Conservation (phyloP, 1,140 invertebrate species). For the Temnothorax curvispinosus region DNA sequence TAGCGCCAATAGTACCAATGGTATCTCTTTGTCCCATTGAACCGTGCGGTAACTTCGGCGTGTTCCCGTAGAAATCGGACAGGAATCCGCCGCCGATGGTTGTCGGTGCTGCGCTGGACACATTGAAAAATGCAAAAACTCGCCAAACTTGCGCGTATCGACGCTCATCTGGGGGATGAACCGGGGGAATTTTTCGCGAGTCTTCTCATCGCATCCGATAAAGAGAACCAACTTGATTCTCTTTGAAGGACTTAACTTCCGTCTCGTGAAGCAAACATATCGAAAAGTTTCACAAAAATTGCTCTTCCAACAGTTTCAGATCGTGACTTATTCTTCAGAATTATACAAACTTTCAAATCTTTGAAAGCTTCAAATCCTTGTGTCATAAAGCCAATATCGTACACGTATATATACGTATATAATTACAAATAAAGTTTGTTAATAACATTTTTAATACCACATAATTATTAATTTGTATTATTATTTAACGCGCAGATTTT, state of each 20-base stretch:
- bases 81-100: neutral
- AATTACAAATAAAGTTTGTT: slow-evolving; percentile 28
- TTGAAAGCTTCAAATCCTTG: neutral
- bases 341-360: neutral
- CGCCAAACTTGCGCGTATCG: slow-evolving; percentile 67
- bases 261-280: neutral
- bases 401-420: neutral
- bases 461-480: neutral
- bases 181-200: slow-evolving; percentile 41
- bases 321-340: neutral
- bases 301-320: neutral
- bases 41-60: slow-evolving; percentile 54
- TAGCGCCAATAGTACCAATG: slow-evolving; percentile 50
- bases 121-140: slow-evolving; percentile 66
- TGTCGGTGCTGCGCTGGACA: neutral
- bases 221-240: slow-evolving; percentile 21
- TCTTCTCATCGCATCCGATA: slow-evolving; percentile 38
- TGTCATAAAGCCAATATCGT: slow-evolving; percentile 8
- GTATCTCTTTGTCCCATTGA: slow-evolving; percentile 51
- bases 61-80: slow-evolving; percentile 46
- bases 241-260: slow-evolving; percentile 15
- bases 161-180: slow-evolving; percentile 37
- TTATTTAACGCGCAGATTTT: neutral
- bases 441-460: neutral
- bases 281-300: slow-evolving; percentile 27